Base-by-base conservation (phyloP, 2,888 invertebrate genomes). In the Eurois occulta region DNA sequence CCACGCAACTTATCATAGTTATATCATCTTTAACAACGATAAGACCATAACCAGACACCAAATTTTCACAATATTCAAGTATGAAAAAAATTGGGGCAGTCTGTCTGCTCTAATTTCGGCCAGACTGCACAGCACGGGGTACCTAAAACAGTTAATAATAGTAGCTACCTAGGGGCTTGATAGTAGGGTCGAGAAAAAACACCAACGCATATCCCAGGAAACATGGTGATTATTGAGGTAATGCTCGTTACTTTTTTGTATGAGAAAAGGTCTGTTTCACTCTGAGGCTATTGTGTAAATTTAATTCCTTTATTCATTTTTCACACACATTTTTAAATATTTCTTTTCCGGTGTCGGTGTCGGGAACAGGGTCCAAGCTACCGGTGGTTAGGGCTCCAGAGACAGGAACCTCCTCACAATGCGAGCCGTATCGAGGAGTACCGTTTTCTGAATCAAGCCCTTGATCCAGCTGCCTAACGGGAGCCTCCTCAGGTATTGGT, bases 1-100 rank as follows among this genome's bases (percentile, higher is more conserved):
- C 10, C 16, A 46, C 24, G 48, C 41, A 72, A 80, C 58, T 48
- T 80, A 58, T 79, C 55, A 71, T 72, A 65, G 41, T 65, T 65
- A n/a, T 35, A 46, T 74, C 28, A 43, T 65, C 8, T 78, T 65
- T 79, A 79, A 32, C 24, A 46, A 43, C 10, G 52, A 64, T 46
- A 58, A 21, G 35, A 58, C 43, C 32, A n/a, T 35, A 21, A 65
- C 18, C 13, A 58, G 58, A 46, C 1, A n/a, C 24, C n/a, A n/a
- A 18, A 55, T 38, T 73, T 55, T 24, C 13, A 41, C 24, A 68
- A 55, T 69, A 43, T 35, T 43, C 32, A 43, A n/a, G 28, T 46
- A 28, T 16, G 7, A 16, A 58, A 58, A 16, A 28, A 58, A 28
- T 11, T 58, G 58, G 16, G 58, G 7, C 28, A 28, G 28, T 28